Percentiles rank a stretch among this genome's conserved stretches.
phyloP scores from a whole-genome alignment of 2,888 invertebrate species.

The Timema cristinae region DNA sequence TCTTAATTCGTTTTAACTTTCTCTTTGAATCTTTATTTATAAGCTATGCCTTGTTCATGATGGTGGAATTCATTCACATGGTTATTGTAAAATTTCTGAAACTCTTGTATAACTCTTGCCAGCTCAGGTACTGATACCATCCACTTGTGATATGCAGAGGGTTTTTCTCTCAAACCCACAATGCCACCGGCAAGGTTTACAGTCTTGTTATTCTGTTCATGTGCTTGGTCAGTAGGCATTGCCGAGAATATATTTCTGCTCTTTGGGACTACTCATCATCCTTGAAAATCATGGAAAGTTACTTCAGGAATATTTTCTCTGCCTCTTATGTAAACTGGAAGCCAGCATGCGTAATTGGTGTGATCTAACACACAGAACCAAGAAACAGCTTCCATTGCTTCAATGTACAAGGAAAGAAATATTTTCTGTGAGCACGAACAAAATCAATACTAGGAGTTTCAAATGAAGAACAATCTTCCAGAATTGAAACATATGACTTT shows the following conservation, averaged over 20 bases:
- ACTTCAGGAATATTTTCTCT: neutral
- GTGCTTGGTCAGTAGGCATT: neutral
- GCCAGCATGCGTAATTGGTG: conserved; percentile 3
- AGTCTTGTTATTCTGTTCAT: conserved; percentile 14
- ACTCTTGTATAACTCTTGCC: conserved; percentile 5
- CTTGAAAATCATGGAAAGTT: neutral
- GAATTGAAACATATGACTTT: neutral
- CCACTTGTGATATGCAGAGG: neutral
- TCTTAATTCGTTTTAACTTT: neutral
- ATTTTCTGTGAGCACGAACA: neutral
- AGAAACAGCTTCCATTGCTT: conserved; percentile 6
- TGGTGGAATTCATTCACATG: neutral
- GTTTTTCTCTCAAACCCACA: neutral
- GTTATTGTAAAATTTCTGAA: neutral
- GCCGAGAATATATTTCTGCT: neutral
- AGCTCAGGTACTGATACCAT: neutral
- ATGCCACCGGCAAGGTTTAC: neutral
- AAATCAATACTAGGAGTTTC: neutral
- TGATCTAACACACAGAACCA: conserved; percentile 4
- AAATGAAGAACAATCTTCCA: conserved; percentile 2
- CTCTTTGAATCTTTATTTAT: neutral
- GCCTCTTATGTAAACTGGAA: conserved; percentile 1
- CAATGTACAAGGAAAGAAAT: neutral
- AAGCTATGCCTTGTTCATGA: neutral
- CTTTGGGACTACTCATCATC: conserved; percentile 5